phyloP scores from a whole-genome alignment of 2,797 vertebrate species.

The Sebastes ruberrimus region DNA sequence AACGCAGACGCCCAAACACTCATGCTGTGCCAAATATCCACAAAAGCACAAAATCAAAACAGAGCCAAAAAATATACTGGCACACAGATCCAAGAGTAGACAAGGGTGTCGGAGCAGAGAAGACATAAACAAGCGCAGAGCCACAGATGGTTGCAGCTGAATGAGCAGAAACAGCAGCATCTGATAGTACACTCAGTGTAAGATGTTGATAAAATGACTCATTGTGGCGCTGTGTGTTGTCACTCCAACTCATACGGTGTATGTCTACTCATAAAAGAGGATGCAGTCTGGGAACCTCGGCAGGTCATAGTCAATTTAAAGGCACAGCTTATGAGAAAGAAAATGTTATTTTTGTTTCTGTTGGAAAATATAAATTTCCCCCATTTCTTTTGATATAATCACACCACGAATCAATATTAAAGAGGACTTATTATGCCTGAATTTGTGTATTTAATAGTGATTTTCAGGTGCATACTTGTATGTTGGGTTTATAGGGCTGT shows the following conservation, averaged over 20 bases:
- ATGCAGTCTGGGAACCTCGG: not conserved
- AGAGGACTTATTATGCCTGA: no score
- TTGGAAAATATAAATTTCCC: not conserved
- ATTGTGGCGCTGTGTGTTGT: conserved; percentile 12
- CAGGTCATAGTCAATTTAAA: conserved; percentile 17
- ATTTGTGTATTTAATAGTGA: no score
- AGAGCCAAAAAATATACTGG: not conserved
- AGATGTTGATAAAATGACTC: conserved; percentile 47
- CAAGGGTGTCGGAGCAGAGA: not conserved
- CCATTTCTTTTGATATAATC: not conserved
- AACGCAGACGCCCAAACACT: not conserved
- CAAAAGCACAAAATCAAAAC: conserved; percentile 11
- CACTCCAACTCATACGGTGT: conserved; percentile 9
- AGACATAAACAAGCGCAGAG: conserved; percentile 33
- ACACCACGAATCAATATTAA: conserved; percentile 11
- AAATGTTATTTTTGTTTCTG: not conserved
- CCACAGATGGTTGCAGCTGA: conserved; percentile 44
- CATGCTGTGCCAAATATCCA: conserved; percentile 1
- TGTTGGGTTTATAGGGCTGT: no score
- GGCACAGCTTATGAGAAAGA: not conserved
- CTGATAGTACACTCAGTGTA: conserved; percentile 13
- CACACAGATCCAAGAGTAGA: conserved; percentile 3
- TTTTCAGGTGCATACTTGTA: no score
- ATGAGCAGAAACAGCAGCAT: conserved; percentile 38
- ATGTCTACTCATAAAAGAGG: conserved; percentile 32